phyloP scores from a whole-genome alignment of 2,888 invertebrate genomes.

The Sisyra nigra region DNA sequence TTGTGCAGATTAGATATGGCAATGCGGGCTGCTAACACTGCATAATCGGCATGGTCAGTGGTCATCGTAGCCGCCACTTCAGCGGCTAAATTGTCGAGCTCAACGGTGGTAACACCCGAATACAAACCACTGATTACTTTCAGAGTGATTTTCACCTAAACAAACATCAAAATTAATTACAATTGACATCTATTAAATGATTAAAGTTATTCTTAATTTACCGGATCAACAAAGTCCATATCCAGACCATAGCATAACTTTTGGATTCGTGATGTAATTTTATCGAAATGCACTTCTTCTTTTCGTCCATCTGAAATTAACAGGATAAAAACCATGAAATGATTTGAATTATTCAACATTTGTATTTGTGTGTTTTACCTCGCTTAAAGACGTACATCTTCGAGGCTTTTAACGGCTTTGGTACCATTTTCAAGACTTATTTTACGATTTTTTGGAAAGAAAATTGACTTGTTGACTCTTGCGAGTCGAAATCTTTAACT shows the following conservation, averaged over 20 bases:
- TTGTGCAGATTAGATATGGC: slow-evolving; percentile 97
- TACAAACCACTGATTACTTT: slow-evolving; percentile 93
- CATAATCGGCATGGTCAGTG: slow-evolving; percentile 94
- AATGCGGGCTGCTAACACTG: slow-evolving; percentile 72
- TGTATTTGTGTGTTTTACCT: slow-evolving; percentile 25
- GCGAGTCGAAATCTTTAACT: too few species aligned
- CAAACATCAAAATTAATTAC: slow-evolving; percentile 4
- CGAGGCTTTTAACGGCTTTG: slow-evolving; percentile 12
- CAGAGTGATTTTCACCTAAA: slow-evolving; percentile 61
- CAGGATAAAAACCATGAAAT: too few species aligned
- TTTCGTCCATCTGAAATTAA: slow-evolving; percentile 63
- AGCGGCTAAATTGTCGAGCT: slow-evolving; percentile 93
- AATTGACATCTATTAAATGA: background rate
- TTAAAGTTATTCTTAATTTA: slow-evolving; percentile 29
- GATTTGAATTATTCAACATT: too few species aligned
- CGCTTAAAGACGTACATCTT: slow-evolving; percentile 32
- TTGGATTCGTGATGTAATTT: slow-evolving; percentile 90
- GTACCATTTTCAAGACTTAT: background rate
- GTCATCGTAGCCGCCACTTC: slow-evolving; percentile 99
- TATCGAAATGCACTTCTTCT: slow-evolving; percentile 91
- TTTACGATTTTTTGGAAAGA: too few species aligned
- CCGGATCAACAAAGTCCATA: slow-evolving; percentile 92
- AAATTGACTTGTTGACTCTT: too few species aligned
- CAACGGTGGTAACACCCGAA: slow-evolving; percentile 90
- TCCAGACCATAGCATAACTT: slow-evolving; percentile 93